Percentiles rank a stretch among this genome's conserved stretches.
These are phyloP conservation scores for Ommatoiulus sabulosus DNA, from an alignment of 2,888 invertebrate species.

Conservation along the genomic window DNA sequence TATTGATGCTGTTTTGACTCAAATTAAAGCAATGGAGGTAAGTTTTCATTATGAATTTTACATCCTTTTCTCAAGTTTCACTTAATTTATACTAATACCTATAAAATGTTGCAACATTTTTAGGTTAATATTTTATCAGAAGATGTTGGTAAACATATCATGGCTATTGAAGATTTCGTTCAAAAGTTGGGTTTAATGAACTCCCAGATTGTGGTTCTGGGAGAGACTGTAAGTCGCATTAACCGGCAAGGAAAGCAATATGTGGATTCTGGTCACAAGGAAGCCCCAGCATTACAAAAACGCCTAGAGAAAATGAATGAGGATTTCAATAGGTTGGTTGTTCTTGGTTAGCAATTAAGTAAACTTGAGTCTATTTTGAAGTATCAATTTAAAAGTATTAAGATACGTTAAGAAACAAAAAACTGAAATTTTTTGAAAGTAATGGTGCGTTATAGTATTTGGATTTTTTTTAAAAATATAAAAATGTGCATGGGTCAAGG, in stretches of 20 bases:
- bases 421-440: too few species aligned
- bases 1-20: constrained; percentile 87
- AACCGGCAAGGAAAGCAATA: constrained; percentile 73
- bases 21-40: constrained; percentile 86
- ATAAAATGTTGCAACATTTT: background rate
- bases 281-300: constrained; percentile 75
- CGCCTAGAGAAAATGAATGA: constrained; percentile 81
- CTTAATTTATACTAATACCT: too few species aligned
- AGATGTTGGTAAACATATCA: constrained; percentile 92
- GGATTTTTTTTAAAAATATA: background rate
- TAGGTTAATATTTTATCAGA: constrained; percentile 80
- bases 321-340: constrained; percentile 78
- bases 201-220: constrained; percentile 87
- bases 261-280: constrained; percentile 73
- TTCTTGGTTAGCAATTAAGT: background rate
- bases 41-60: background rate
- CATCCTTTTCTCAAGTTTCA: background rate
- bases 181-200: constrained; percentile 95
- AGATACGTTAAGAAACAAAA: background rate
- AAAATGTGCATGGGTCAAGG: too few species aligned
- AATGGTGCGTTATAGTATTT: background rate
- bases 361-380: too few species aligned
- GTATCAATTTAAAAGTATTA: background rate
- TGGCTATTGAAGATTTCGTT: constrained; percentile 93
- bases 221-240: constrained; percentile 84